Conservation (phyloP, 2,113 vertebrate species). For the Nesoenas mayeri region DNA sequence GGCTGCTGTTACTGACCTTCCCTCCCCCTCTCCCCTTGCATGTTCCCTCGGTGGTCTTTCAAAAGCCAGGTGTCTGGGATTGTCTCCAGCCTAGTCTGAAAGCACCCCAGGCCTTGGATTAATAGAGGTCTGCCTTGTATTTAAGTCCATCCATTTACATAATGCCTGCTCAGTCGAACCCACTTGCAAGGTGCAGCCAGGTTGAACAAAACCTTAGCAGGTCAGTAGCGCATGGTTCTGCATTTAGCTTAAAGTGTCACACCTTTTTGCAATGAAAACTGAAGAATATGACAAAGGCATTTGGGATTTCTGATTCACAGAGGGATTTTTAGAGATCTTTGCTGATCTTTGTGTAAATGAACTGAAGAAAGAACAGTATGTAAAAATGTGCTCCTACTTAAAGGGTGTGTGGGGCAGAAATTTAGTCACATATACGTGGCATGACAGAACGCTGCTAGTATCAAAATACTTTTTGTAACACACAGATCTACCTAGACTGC, state of each 20-base stretch:
- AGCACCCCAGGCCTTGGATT: constrained; percentile 77
- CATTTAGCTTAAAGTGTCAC: constrained; percentile 41
- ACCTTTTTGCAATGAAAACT: background rate
- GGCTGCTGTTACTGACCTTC: constrained; percentile 54
- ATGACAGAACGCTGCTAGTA: background rate
- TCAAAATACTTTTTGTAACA: background rate
- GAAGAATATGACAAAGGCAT: background rate
- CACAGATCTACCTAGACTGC: background rate
- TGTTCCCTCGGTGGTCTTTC: constrained; percentile 78
- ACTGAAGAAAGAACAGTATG: background rate
- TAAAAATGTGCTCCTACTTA: background rate
- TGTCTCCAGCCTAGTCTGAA: constrained; percentile 76
- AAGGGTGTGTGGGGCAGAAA: background rate
- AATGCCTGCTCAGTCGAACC: constrained; percentile 73
- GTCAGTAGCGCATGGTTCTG: constrained; percentile 41
- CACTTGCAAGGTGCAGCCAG: constrained; percentile 51
- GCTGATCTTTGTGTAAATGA: background rate
- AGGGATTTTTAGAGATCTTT: background rate
- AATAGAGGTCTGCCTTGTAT: constrained; percentile 72
- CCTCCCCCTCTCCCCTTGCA: background rate
- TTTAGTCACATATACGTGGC: background rate
- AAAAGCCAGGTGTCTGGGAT: constrained; percentile 83
- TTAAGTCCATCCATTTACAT: constrained; percentile 69
- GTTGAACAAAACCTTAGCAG: constrained; percentile 41
- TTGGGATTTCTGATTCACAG: background rate